Evolutionary conservation across 2,888 invertebrate species (phyloP).

Genomic region (Campoplex capitator): DNA sequence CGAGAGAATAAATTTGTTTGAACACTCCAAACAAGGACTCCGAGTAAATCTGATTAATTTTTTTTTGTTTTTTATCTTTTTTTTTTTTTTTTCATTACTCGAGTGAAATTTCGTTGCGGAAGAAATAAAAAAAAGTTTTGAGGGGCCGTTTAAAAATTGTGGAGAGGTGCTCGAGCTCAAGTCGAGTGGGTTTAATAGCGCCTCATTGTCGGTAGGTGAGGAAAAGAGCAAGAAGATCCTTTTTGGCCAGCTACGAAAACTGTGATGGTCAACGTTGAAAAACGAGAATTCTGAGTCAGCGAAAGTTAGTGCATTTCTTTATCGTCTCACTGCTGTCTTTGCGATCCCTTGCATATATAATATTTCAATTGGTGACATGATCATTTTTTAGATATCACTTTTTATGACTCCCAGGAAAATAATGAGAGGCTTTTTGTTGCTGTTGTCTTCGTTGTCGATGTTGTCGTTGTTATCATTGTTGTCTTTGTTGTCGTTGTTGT

Average conservation of each 20-base stretch:
- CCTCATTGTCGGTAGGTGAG: conserved; percentile 8
- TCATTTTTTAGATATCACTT: neutral
- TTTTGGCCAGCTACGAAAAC: neutral
- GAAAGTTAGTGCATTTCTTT: neutral
- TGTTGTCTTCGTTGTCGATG: too few species aligned
- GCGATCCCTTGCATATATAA: too few species aligned
- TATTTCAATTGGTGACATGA: too few species aligned
- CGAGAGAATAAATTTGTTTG: neutral
- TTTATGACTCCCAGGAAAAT: neutral
- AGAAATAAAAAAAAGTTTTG: neutral
- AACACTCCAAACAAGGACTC: neutral
- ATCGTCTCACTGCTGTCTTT: too few species aligned
- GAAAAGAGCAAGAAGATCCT: neutral
- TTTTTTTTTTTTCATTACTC: neutral
- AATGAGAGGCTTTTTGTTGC: neutral
- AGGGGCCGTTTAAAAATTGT: conserved; percentile 6
- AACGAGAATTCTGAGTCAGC: neutral
- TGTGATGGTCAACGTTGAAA: neutral
- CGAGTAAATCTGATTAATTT: neutral
- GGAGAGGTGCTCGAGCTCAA: conserved; percentile 3
- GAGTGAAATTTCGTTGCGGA: neutral
- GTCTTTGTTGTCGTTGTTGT: too few species aligned
- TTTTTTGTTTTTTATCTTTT: neutral
- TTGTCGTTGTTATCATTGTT: too few species aligned
- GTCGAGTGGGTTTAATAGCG: conserved; percentile 9